Evolutionary conservation across 2,113 vertebrate species (phyloP), one percentile per base, ranked within the genome.

Genomic region (Phainopepla nitens): DNA sequence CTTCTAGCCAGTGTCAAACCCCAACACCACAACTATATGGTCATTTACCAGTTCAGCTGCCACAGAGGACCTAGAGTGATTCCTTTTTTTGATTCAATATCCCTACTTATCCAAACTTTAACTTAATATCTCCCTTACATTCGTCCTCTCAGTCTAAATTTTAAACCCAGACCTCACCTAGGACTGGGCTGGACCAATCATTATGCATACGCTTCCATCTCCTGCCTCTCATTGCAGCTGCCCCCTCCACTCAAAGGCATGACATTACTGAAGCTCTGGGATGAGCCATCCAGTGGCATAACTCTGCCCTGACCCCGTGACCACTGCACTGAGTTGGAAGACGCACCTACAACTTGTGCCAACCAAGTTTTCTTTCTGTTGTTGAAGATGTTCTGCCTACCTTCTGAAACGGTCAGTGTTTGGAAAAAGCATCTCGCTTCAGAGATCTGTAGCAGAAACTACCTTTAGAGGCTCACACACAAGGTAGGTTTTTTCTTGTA

Each of bases 361-460:
- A 73, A 7, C 23, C 25, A 33, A 70, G 15, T 16, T 11, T 45
- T 44, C 19, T 33, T 78, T 29, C 44, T 72, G 24, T 14, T 50
- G 14, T 8, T 56, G 29, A 53, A 18, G 42, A 35, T 42, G 24
- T 12, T 58, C 42, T 69, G 13, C 28, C 68, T 72, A 12, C 23
- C 21, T 56, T 70, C 27, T 53, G 51, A 82, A 82, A 85, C 3
- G 5, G 31, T 4, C 41, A 49, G 10, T 20, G 20, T 81, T 82
- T 36, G 23, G 20, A n/a, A 83, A 80, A 86, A 82, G 19, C 62
- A 44, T 27, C 45, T 49, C 36, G 36, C 28, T 49, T 71, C 51
- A 75, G 29, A 54, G 41, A 39, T 21, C 7, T 2, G 0, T 0
- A 56, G 31, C 4, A 76, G n/a, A 68, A 77, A 57, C 0, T 0